A percentile compares a stretch with the other conserved stretches of the same genome.
These are phyloP conservation scores for Ephydatia muelleri DNA, from an alignment of 37 sponge, comb jelly and placozoan genomes.

Conservation along the genomic window DNA sequence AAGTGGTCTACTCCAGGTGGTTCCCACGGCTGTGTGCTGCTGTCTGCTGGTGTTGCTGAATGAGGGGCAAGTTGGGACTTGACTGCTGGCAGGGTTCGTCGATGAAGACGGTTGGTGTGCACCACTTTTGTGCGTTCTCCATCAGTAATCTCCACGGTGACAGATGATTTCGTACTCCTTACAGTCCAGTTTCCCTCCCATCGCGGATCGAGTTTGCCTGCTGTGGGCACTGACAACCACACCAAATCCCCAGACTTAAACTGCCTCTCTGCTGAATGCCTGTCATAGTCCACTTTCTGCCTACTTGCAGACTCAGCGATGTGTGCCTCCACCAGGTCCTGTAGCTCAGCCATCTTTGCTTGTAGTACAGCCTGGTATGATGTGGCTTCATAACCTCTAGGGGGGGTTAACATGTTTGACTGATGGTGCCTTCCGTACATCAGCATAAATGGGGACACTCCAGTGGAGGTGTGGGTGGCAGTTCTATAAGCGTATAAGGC, in stretches of 20 bases:
- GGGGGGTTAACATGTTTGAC: background rate
- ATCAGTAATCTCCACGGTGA: constrained; percentile 23
- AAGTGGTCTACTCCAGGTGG: too few relatives aligned
- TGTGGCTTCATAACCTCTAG: constrained; percentile 16
- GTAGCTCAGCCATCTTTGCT: constrained; percentile 33
- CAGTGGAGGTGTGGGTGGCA: constrained; percentile 40
- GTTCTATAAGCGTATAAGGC: constrained; percentile 52
- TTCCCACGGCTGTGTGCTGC: too few relatives aligned
- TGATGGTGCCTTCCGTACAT: constrained; percentile 57
- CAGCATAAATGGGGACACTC: constrained; percentile 42
- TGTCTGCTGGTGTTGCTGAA: too few relatives aligned
- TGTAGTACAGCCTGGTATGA: constrained; percentile 23
- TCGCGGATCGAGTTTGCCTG: constrained; percentile 62
- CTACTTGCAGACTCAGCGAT: constrained; percentile 1
- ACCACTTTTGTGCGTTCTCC: constrained; percentile 26
- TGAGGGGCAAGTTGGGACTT: too few relatives aligned
- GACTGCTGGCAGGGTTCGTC: too few relatives aligned
- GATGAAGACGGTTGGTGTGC: constrained; percentile 29
- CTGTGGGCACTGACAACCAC: constrained; percentile 65
- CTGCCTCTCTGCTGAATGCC: background rate
- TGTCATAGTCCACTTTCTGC: constrained; percentile 41
- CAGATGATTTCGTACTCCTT: constrained; percentile 13
- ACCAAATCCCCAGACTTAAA: constrained; percentile 46
- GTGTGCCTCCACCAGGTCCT: constrained; percentile 45
- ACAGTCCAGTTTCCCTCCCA: constrained; percentile 68